Evolutionary conservation across 1,140 invertebrate species (phyloP).

Genomic region (Drosophila equinoxialis): DNA sequence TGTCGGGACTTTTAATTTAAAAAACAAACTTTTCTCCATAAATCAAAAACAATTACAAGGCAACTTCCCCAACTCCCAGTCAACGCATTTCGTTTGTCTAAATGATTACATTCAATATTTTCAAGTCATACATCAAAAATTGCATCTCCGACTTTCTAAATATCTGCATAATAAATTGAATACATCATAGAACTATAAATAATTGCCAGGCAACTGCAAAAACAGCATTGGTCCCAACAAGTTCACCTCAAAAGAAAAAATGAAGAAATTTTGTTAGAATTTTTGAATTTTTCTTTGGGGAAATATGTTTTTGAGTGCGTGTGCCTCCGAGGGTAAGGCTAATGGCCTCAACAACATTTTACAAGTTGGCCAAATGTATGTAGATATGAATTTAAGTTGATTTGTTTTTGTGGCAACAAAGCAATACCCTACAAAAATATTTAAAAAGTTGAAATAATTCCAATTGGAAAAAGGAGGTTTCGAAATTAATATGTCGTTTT

Average conservation of each 20-base stretch:
- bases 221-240: constrained; percentile 35
- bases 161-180: constrained; percentile 80
- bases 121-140: constrained; percentile 71
- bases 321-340: constrained; percentile 62
- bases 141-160: constrained; percentile 71
- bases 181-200: constrained; percentile 81
- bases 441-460: too few species aligned
- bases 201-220: constrained; percentile 74
- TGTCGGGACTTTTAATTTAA: constrained; percentile 6
- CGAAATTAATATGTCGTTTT: background rate
- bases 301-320: constrained; percentile 46
- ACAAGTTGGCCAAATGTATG: constrained; percentile 68
- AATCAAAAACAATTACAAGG: background rate
- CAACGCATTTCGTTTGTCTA: background rate
- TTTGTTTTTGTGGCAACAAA: constrained; percentile 9
- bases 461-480: background rate
- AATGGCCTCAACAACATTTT: constrained; percentile 63
- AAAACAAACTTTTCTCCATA: background rate
- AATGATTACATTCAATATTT: constrained; percentile 69
- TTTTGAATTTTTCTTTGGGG: constrained; percentile 58
- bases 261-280: constrained; percentile 81
- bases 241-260: constrained; percentile 53
- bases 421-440: constrained; percentile 4
- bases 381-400: constrained; percentile 55
- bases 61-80: background rate